Conservation (phyloP, 37 sponge, comb jelly and placozoan species). For the Aplysina aerophoba region DNA sequence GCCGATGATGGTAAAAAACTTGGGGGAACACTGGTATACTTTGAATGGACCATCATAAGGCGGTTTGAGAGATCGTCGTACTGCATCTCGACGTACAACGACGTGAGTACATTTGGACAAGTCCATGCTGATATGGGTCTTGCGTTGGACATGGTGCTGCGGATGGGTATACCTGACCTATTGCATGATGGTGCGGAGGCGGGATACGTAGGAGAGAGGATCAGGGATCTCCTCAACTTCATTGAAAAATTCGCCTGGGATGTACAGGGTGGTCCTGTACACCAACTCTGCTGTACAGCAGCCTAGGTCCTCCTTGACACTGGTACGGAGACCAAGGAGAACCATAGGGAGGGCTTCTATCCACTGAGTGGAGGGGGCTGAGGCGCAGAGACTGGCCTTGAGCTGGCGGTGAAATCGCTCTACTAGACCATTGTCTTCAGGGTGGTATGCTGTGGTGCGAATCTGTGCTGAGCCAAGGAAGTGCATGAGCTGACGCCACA, state of each 20-base stretch:
- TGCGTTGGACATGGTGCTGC: not conserved
- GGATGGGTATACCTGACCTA: not conserved
- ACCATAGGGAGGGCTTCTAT: slow-evolving; percentile 31
- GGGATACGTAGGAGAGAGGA: slow-evolving; percentile 24
- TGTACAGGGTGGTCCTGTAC: slow-evolving; percentile 18
- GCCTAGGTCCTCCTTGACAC: slow-evolving; percentile 24
- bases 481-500: slow-evolving; percentile 43
- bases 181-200: slow-evolving; percentile 6
- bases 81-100: slow-evolving; percentile 49
- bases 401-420: slow-evolving; percentile 43
- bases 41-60: slow-evolving; percentile 62
- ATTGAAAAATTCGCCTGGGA: slow-evolving; percentile 27
- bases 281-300: slow-evolving; percentile 29
- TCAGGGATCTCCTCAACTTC: not conserved
- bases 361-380: slow-evolving; percentile 6
- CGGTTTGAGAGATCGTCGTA: slow-evolving; percentile 36
- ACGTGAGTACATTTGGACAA: slow-evolving; percentile 29
- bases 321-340: slow-evolving; percentile 24
- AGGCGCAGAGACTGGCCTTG: slow-evolving; percentile 30
- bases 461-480: slow-evolving; percentile 14
- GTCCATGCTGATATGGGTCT: slow-evolving; percentile 16
- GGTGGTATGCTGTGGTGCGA: slow-evolving; percentile 59
- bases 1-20: slow-evolving; percentile 30
- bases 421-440: slow-evolving; percentile 40
- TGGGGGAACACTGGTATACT: slow-evolving; percentile 23